Evolutionary conservation across 2,113 vertebrate species (phyloP), one percentile per base, ranked within the genome.

Genomic region (Malurus melanocephalus): DNA sequence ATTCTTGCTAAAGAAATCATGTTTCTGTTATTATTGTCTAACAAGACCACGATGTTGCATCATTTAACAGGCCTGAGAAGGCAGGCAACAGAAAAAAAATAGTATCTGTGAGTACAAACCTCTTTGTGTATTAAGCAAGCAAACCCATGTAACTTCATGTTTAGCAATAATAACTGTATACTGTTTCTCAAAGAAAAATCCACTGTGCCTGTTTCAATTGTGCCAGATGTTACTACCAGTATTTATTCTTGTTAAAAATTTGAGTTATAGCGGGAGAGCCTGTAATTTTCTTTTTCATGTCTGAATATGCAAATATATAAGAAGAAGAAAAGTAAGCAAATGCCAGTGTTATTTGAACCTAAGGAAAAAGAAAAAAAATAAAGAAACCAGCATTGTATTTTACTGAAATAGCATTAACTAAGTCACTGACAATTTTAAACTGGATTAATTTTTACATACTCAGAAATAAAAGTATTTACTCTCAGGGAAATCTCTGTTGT

Each of bases 151-250:
- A 91, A 89, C 74, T 86, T 74, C 55, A 60, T 56, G 68, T 86
- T 95, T 92, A 92, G 93, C 69, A 95, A 94, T 73, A 94, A 32
- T 68, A 92, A 95, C 93, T 89, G 75, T 33, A 67, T 45, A 78
- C n/a, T 76, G 33, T 53, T 87, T 59, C 78, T 76, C 79, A 91
- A 91, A 79, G 46, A 60, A 91, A 91, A 92, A 77, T 55, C 52
- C 26, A 62, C 30, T 52, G 16, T 62, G 68, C 17, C 45, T 66
- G n/a, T 62, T 90, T 84, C 66, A 85, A 11, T 83, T 89, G 88
- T 23, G 43, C 43, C 57, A 86, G 55, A 81, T 59, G 59, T 35
- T 65, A 75, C 65, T 81, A 53, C 7, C 11, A 56, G 23, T 43
- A 81, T 85, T 85, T 80, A 85, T 46, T 83, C 53, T 49, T 18